Evolutionary conservation across 2,888 invertebrate species (phyloP), one percentile per base, ranked within the genome.

Genomic region (Folsomia manolachei): DNA sequence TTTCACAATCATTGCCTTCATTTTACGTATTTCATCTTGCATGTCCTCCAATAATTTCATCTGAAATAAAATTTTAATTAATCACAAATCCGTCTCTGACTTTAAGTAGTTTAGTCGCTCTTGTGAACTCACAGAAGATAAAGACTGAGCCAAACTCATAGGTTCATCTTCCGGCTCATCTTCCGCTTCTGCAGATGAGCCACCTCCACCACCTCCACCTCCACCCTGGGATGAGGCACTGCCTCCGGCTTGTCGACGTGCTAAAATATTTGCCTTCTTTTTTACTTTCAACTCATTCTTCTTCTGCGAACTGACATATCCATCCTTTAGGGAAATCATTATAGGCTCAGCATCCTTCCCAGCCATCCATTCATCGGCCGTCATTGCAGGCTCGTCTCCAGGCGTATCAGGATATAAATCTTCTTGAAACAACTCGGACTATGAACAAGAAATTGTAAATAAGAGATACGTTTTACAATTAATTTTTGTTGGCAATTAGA

Each of bases 381-480:
- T 90, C 77, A 92, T 86, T 18, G 94, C 92, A 4, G 96, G 91
- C 75, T 92, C 92, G 82, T 95, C 94, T 69, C 95, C 94, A 21
- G 94, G 86, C 7, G 97, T 97, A 83, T 97, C 96, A 0, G 97
- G 97, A 85, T 95, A 98, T 78, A 98, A 87, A 86, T 97, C 97
- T 84, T 96, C 95, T 86, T 97, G 97, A 88, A 97, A 97, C 82
- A 94, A 88, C 85, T 96, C 96, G 76, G 96, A 95, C 89, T 89
- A 83, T 26, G 27, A n/a, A n/a, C n/a, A n/a, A n/a, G n/a, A n/a
- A n/a, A n/a, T n/a, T n/a, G n/a, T n/a, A n/a, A n/a, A n/a, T n/a
- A 63, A 21, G 19, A 39, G 19, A 25, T 11, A 63, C 4, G 39
- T 19, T n/a, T n/a, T 9, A 2, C 9, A 27, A 27, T n/a, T 11